Percentiles rank a stretch among this genome's conserved stretches.
Conservation (phyloP, 2,113 vertebrate species). For the Zosterops hypoxanthus region DNA sequence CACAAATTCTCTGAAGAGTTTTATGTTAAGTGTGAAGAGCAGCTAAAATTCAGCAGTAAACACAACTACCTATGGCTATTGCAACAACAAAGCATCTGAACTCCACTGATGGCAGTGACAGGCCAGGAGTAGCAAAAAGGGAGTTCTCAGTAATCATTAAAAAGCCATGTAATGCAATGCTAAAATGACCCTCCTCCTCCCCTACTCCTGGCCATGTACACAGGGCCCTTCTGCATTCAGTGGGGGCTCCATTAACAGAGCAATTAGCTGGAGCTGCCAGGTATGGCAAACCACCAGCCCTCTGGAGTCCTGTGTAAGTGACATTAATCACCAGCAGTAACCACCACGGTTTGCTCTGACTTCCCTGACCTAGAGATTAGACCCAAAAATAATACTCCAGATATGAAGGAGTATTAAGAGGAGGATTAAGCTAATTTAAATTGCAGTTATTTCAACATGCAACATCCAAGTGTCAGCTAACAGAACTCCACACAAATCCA, state of each 20-base stretch:
- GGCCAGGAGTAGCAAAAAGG: not conserved
- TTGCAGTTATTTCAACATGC: not conserved
- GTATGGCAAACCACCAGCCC: not conserved
- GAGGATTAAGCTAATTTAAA: not conserved
- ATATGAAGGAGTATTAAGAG: not conserved
- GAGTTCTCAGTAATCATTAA: not conserved
- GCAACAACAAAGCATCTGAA: not conserved
- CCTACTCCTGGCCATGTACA: not conserved
- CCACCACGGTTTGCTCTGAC: not conserved
- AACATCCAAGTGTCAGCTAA: not conserved
- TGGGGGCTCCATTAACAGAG: not conserved
- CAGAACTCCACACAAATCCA: not conserved
- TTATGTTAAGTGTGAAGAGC: not conserved
- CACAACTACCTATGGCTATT: not conserved
- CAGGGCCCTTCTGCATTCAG: not conserved
- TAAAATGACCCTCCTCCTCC: constrained; percentile 13
- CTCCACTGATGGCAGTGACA: not conserved
- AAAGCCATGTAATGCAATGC: not conserved
- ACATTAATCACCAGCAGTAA: not conserved
- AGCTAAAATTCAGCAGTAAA: not conserved
- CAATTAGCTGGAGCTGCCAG: constrained; percentile 15
- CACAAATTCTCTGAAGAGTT: not conserved
- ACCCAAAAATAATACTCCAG: not conserved
- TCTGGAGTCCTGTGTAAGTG: not conserved
- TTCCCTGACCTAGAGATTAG: not conserved